A percentile compares a stretch with the other conserved stretches of the same genome.
These are phyloP conservation scores for Ceratosolen solmsi DNA, from an alignment of 1,140 invertebrate genomes.

Conservation along the genomic window DNA sequence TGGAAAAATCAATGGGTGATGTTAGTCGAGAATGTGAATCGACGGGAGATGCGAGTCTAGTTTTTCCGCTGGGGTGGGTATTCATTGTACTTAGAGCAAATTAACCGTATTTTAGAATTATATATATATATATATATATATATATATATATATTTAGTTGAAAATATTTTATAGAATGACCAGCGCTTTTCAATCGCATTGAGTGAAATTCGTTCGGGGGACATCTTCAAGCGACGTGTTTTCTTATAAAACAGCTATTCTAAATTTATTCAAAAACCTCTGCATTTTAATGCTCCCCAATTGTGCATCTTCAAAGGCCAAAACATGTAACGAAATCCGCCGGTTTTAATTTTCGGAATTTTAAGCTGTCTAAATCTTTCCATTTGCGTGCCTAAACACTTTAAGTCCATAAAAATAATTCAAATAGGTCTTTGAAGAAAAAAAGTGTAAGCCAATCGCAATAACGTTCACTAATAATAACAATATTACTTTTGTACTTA, in stretches of 20 bases:
- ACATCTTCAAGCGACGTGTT: neutral
- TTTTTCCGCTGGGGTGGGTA: too few species aligned
- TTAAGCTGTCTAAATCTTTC: conserved; percentile 7
- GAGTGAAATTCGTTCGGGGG: neutral
- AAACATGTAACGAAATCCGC: neutral
- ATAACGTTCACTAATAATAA: neutral
- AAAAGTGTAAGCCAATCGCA: neutral
- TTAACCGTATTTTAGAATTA: too few species aligned
- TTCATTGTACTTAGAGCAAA: too few species aligned
- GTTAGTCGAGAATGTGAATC: too few species aligned
- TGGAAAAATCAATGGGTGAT: neutral
- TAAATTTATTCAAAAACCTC: neutral
- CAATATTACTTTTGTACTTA: conserved; percentile 1
- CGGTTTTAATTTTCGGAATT: conserved; percentile 9
- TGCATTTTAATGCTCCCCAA: conserved; percentile 7
- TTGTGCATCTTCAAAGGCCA: neutral
- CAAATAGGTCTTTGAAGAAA: neutral
- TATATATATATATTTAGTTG: too few species aligned
- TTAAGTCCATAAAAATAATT: conserved; percentile 9
- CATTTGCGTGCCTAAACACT: neutral
- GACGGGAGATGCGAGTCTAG: too few species aligned
- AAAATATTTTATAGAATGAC: neutral
- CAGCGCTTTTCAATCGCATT: neutral
- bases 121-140: too few species aligned
- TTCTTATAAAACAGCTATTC: conserved; percentile 7